Evolutionary conservation across 2,888 invertebrate genomes (phyloP), one percentile per base, ranked within the genome.

Genomic region (Ephialtes manifestator): DNA sequence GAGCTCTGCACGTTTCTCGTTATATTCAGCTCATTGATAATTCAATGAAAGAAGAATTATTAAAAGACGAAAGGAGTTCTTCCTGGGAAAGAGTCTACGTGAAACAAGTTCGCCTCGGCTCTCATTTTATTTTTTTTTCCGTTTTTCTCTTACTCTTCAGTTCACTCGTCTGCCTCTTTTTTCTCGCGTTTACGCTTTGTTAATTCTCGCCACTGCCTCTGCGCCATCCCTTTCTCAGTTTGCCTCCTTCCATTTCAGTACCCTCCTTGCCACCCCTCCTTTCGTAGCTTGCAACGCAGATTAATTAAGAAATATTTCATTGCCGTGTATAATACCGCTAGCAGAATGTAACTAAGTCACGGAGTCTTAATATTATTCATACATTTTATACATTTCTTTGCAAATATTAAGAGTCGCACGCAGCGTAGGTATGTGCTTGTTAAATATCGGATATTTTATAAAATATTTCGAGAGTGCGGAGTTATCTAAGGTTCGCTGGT

Each of bases 291-390:
- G 77, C 72, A 68, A 53, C 72, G 72, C 20, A 81, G 84, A 84
- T 84, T 84, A 84, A 84, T 84, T 84, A 84, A 84, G 77, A 84
- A 74, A 84, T 81, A 84, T 84, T 81, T 84, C 81, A 84, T 81
- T 72, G 72, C 46, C 11, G 76, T 67, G 77, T 76, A 77, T 74
- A 81, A 81, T 74, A 77, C 58, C 72, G 60, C 46, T 60, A 53
- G 81, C 48, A 46, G 60, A 77, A 84, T 77, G 63, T 76, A 77
- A 81, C 81, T 77, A 84, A 77, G 77, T 84, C 84, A 60, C 81
- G 60, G 77, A 68, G 77, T 72, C 68, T 81, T 77, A 77, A 84
- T 77, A 39, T 63, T 77, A 77, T 84, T 74, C 77, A 81, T 81
- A 63, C 80, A 80, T 65, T 75, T 75, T 74, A 4, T 71, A 18